Evolutionary conservation across 2,888 invertebrate species (phyloP), one percentile per base, ranked within the genome.

Genomic region (Timema podura): DNA sequence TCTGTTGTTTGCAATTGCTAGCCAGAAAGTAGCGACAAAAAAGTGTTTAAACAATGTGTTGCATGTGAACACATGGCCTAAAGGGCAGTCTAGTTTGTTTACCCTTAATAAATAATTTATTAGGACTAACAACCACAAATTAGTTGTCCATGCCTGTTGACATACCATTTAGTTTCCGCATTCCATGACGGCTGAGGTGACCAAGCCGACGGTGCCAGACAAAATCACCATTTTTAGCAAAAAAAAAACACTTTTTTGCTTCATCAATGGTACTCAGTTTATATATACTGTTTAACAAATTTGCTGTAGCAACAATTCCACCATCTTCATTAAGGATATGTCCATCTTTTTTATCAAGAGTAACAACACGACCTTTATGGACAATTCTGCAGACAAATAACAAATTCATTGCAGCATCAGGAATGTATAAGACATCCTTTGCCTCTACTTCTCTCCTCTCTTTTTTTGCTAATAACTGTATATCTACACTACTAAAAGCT

Each of bases 401-500:
- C 44, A 59, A 44, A 45, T 59, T 59, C 1, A 15, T 8, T 5
- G 30, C 13, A 44, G 59, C 30, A 59, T 30, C 1, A 8, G 59
- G 59, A 11, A 59, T 59, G 45, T 59, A 45, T 13, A 59, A 6
- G 8, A 59, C 59, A 10, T 59, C 30, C 13, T 13, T 13, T 15
- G 13, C 59, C 6, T 59, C 59, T 16, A 59, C 16, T 30, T 15
- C 59, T 8, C 30, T 10, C 7, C 9, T 59, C 2, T 59, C 13
- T 1, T 6, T 13, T 9, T 45, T 45, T 16, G 7, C 45, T 9
- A 30, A 59, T 10, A 59, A 16, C 59, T 59, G 30, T 16, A 59
- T 8, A 45, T 15, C 2, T 8, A 59, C 59, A 59, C 30, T 59
- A 9, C 30, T 16, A 59, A 45, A 16, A 95, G 93, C 91, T 95